Evolutionary conservation across 2,113 vertebrate species (phyloP).

Genomic region (Cyanistes caeruleus): DNA sequence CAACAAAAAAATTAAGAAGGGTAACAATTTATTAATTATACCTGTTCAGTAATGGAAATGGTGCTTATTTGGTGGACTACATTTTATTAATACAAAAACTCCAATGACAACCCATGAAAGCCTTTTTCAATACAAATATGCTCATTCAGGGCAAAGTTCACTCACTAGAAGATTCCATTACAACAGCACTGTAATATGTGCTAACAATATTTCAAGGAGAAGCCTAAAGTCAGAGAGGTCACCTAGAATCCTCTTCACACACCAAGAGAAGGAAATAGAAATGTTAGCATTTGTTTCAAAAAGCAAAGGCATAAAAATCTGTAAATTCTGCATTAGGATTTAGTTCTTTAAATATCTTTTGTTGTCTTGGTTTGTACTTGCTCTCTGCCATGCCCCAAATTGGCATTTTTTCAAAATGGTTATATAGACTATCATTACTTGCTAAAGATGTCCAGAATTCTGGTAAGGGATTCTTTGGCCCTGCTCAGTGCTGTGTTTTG

Average conservation of each 20-base stretch:
- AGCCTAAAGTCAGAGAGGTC: neutral
- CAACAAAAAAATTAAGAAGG: neutral
- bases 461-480: neutral
- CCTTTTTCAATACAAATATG: neutral
- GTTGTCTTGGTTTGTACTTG: conserved; percentile 14
- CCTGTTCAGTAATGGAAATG: neutral
- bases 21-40: neutral
- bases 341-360: conserved; percentile 24
- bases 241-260: neutral
- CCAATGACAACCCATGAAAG: neutral
- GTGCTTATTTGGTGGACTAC: neutral
- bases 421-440: neutral
- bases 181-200: neutral
- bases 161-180: neutral
- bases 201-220: neutral
- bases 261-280: neutral
- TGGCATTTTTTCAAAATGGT: neutral
- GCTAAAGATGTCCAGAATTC: neutral
- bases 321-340: neutral
- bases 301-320: neutral
- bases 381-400: neutral
- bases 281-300: neutral
- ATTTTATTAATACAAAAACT: neutral
- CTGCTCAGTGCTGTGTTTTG: neutral
- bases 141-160: neutral